Conservation (phyloP, 2,888 invertebrate species). For the Chymomyza amoena region DNA sequence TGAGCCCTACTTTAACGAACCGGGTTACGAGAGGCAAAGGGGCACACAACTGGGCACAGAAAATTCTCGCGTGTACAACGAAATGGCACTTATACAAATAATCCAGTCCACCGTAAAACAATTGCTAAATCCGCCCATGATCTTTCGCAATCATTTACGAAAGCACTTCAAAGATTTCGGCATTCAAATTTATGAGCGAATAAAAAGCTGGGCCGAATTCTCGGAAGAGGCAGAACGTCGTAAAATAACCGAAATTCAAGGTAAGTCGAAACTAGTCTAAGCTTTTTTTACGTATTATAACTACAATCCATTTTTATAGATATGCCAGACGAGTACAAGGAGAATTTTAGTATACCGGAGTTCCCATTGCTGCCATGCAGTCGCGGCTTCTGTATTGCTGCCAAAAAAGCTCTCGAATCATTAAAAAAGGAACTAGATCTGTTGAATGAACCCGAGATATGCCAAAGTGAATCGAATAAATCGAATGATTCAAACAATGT, state of each 20-base stretch:
- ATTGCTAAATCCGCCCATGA: slow-evolving; percentile 86
- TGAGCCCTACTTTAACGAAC: slow-evolving; percentile 98
- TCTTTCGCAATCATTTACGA: slow-evolving; percentile 89
- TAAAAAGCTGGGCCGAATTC: slow-evolving; percentile 86
- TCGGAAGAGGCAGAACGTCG: slow-evolving; percentile 78
- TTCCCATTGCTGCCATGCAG: slow-evolving; percentile 95
- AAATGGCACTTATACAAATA: slow-evolving; percentile 96
- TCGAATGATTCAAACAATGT: not conserved
- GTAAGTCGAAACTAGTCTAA: slow-evolving; percentile 27
- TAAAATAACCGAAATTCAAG: slow-evolving; percentile 36
- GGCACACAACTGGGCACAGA: slow-evolving; percentile 94
- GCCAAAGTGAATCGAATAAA: not conserved
- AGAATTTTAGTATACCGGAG: slow-evolving; percentile 82
- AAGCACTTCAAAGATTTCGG: slow-evolving; percentile 83
- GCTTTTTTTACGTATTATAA: not conserved
- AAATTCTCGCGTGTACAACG: slow-evolving; percentile 98
- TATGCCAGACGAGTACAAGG: slow-evolving; percentile 46
- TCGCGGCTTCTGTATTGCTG: slow-evolving; percentile 93
- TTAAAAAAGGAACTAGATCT: slow-evolving; percentile 78
- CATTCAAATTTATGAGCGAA: slow-evolving; percentile 81
- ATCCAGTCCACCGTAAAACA: slow-evolving; percentile 94
- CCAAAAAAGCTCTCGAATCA: slow-evolving; percentile 81
- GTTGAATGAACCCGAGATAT: slow-evolving; percentile 23
- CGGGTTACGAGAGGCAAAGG: slow-evolving; percentile 97
- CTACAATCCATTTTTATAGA: slow-evolving; percentile 28